Percentiles rank a stretch among this genome's conserved stretches.
phyloP scores from a whole-genome alignment of 2,113 vertebrate species.

The Chaetodon trifascialis region DNA sequence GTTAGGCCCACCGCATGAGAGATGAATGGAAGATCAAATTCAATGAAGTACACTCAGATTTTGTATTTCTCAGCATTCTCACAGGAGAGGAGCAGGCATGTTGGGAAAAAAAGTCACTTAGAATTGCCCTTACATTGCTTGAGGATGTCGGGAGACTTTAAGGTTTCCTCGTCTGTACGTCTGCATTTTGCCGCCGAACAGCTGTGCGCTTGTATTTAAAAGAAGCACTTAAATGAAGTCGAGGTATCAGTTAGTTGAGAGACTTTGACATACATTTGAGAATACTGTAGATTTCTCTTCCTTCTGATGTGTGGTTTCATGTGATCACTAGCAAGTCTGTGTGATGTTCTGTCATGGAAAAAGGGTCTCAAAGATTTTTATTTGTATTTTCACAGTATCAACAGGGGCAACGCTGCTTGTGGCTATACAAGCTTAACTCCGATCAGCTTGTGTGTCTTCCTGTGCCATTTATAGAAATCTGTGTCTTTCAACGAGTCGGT shows the following conservation, averaged over 20 bases:
- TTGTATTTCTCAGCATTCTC: constrained; percentile 73
- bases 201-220: constrained; percentile 32
- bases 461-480: constrained; percentile 46
- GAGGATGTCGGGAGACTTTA: constrained; percentile 62
- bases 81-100: constrained; percentile 59
- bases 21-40: constrained; percentile 74
- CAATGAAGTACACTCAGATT: constrained; percentile 73
- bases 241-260: constrained; percentile 1
- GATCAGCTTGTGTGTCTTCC: constrained; percentile 19
- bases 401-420: constrained; percentile 21
- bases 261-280: constrained; percentile 29
- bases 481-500: constrained; percentile 34
- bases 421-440: constrained; percentile 39
- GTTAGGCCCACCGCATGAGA: constrained; percentile 68
- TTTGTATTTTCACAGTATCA: constrained; percentile 21
- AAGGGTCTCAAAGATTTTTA: constrained; percentile 12
- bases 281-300: constrained; percentile 4
- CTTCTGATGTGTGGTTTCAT: constrained; percentile 36
- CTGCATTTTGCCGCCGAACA: constrained; percentile 53
- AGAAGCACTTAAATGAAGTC: constrained; percentile 29
- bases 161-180: constrained; percentile 56
- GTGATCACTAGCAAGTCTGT: constrained; percentile 34
- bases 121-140: constrained; percentile 57
- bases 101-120: constrained; percentile 47
- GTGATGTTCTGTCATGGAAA: constrained; percentile 36